Percentiles rank a stretch among this genome's conserved stretches.
Evolutionary conservation across 64 coral and sea anemone species (phyloP).

Genomic region (Montipora sp.): DNA sequence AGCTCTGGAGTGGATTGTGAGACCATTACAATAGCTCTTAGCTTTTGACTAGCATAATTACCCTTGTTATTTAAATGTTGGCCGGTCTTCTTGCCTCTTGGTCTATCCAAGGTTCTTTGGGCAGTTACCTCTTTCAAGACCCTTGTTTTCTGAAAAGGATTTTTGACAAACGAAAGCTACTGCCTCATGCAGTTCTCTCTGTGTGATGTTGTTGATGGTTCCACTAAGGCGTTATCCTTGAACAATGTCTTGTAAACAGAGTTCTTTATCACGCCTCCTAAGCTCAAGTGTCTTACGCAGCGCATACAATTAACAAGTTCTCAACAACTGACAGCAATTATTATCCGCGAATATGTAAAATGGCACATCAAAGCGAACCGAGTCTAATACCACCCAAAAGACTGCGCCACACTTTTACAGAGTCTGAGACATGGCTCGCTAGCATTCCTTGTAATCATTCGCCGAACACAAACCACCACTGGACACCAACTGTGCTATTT

Average conservation of each 20-base stretch:
- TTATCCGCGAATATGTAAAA: slow-evolving; percentile 16
- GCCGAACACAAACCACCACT: neutral
- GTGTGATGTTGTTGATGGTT: slow-evolving; percentile 5
- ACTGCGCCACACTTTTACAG: neutral
- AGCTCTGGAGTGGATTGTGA: neutral
- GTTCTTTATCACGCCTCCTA: slow-evolving; percentile 43
- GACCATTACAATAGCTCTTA: neutral
- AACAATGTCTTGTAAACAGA: slow-evolving; percentile 39
- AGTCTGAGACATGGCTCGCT: neutral
- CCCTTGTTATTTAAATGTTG: slow-evolving; percentile 9
- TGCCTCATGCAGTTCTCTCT: neutral
- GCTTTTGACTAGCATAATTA: neutral
- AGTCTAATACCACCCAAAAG: neutral
- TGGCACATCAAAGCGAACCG: slow-evolving; percentile 33
- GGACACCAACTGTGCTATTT: neutral
- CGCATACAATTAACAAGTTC: slow-evolving; percentile 24
- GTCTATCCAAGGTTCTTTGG: neutral
- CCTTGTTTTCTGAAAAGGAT: neutral
- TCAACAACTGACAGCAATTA: neutral
- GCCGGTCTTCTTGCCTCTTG: neutral
- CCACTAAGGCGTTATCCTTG: neutral
- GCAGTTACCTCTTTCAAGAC: neutral
- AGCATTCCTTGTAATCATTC: neutral
- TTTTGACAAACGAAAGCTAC: neutral
- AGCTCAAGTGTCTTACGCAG: slow-evolving; percentile 23